Evolutionary conservation across 1,140 invertebrate genomes (phyloP).

Genomic region (Sitodiplosis mosellana): DNA sequence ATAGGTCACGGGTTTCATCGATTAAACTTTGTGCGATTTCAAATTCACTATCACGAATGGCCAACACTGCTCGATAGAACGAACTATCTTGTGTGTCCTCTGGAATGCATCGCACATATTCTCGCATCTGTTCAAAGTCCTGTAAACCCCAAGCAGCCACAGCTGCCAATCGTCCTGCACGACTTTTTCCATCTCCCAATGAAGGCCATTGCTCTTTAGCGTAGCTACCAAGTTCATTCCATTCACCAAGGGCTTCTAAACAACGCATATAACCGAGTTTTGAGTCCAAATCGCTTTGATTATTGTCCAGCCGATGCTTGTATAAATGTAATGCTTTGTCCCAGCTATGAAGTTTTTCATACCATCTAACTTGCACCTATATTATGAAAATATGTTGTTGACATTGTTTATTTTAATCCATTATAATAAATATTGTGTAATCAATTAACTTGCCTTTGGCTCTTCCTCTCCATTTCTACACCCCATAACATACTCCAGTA

Average conservation of each 20-base stretch:
- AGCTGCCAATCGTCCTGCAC: slow-evolving; percentile 80
- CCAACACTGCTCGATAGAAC: slow-evolving; percentile 89
- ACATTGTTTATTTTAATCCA: too few species aligned
- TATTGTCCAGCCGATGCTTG: slow-evolving; percentile 40
- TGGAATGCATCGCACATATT: slow-evolving; percentile 70
- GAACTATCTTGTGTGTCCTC: slow-evolving; percentile 82
- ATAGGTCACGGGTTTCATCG: slow-evolving; percentile 75
- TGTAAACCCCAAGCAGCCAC: slow-evolving; percentile 88
- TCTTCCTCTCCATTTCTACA: slow-evolving; percentile 44
- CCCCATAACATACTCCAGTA: slow-evolving; percentile 59
- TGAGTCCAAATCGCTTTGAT: slow-evolving; percentile 54
- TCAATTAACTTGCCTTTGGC: slow-evolving; percentile 13
- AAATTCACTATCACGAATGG: slow-evolving; percentile 77
- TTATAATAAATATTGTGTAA: too few species aligned
- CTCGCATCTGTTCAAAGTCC: slow-evolving; percentile 84
- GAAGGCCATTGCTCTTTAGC: slow-evolving; percentile 57
- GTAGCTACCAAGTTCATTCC: slow-evolving; percentile 64
- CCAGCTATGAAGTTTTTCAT: slow-evolving; percentile 98
- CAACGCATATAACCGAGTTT: slow-evolving; percentile 90
- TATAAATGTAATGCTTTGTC: slow-evolving; percentile 86
- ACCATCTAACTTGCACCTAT: slow-evolving; percentile 89
- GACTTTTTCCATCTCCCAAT: slow-evolving; percentile 48
- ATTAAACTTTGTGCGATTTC: slow-evolving; percentile 53
- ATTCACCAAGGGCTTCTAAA: slow-evolving; percentile 91
- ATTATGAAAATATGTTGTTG: too few species aligned